These are phyloP conservation scores for Bellardia pandia DNA, from an alignment of 2,888 invertebrate genomes.

Conservation along the genomic window DNA sequence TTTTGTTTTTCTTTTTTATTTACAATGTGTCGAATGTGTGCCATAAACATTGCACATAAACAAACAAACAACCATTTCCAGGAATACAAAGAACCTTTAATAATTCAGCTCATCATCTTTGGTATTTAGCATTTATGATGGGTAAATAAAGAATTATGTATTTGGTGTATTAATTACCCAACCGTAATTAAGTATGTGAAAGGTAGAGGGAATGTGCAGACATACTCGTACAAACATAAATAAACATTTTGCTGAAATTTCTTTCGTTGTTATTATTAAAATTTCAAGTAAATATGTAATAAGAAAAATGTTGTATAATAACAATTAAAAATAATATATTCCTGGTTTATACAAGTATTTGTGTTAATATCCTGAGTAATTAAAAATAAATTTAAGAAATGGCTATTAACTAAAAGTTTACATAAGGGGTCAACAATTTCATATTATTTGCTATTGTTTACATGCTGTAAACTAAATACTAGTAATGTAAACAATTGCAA, in stretches of 20 bases:
- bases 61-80: slow-evolving; percentile 7
- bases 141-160: slow-evolving; percentile 37
- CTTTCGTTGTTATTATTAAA: too few relatives aligned
- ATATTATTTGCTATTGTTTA: neutral
- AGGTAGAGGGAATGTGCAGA: neutral
- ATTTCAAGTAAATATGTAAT: too few relatives aligned
- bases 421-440: too few relatives aligned
- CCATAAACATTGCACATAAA: neutral
- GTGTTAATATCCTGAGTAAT: too few relatives aligned
- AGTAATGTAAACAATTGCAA: neutral
- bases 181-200: slow-evolving; percentile 29
- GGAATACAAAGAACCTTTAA: slow-evolving; percentile 25
- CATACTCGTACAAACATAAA: too few relatives aligned
- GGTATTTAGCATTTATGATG: neutral
- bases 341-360: too few relatives aligned
- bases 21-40: neutral
- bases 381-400: too few relatives aligned
- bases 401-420: too few relatives aligned
- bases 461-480: neutral
- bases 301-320: too few relatives aligned
- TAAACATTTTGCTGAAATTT: too few relatives aligned
- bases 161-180: slow-evolving; percentile 47
- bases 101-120: neutral
- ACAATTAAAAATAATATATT: too few relatives aligned
- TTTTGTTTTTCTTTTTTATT: neutral